These are phyloP conservation scores for Sander lucioperca DNA, from an alignment of 2,113 vertebrate genomes.

Conservation along the genomic window DNA sequence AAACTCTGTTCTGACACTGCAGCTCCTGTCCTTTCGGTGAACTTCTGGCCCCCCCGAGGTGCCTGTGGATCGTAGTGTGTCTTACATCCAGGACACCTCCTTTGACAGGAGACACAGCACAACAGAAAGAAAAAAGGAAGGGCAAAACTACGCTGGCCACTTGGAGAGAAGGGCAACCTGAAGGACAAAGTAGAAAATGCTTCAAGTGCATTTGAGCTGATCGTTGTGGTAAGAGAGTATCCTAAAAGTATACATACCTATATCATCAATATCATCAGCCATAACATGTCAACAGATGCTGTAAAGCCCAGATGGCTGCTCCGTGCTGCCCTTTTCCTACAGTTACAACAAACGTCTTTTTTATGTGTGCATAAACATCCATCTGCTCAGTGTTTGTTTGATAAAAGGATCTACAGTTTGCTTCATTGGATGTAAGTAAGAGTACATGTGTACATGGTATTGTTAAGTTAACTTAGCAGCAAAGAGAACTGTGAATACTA, in stretches of 20 bases:
- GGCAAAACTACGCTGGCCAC: background rate
- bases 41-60: slow-evolving; percentile 32
- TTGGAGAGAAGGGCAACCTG: slow-evolving; percentile 5
- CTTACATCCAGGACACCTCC: slow-evolving; percentile 36
- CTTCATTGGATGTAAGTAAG: slow-evolving; percentile 48
- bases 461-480: slow-evolving; percentile 37
- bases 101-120: slow-evolving; percentile 8
- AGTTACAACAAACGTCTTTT: slow-evolving; percentile 53
- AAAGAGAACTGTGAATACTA: slow-evolving; percentile 37
- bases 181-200: slow-evolving; percentile 8
- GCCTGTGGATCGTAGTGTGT: slow-evolving; percentile 34
- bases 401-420: slow-evolving; percentile 23
- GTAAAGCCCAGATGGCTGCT: slow-evolving; percentile 61
- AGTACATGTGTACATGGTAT: slow-evolving; percentile 41
- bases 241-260: background rate
- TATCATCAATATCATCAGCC: background rate
- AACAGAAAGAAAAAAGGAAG: slow-evolving; percentile 6
- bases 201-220: background rate
- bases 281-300: slow-evolving; percentile 23
- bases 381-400: background rate
- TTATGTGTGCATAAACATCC: slow-evolving; percentile 22
- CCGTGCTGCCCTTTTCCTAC: slow-evolving; percentile 40
- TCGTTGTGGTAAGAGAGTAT: background rate
- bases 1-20: slow-evolving; percentile 37
- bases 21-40: slow-evolving; percentile 32